A percentile compares a stretch with the other conserved stretches of the same genome.
Conservation (phyloP, 2,113 vertebrate species). For the Gadus chalcogrammus region DNA sequence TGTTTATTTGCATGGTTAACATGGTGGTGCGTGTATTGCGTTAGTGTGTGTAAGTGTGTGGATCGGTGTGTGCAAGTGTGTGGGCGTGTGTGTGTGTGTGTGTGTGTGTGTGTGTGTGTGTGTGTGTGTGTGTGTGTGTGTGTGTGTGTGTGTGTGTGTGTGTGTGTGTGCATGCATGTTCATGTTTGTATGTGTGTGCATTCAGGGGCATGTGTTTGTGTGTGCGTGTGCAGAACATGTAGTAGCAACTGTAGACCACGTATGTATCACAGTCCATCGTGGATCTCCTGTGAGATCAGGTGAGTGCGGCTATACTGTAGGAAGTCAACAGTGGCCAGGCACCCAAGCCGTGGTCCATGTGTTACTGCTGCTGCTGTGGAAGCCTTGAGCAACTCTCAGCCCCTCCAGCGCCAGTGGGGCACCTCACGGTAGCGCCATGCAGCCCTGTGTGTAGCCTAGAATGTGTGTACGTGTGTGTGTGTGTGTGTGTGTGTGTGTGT, state of each 20-base stretch:
- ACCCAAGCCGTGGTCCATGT: too few species aligned
- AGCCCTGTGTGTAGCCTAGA: background rate
- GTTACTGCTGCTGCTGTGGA: too few species aligned
- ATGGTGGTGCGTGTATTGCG: background rate
- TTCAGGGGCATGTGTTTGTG: too few species aligned
- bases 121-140: too few species aligned
- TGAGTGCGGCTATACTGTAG: background rate
- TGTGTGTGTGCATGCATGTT: conserved; percentile 1
- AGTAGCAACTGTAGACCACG: too few species aligned
- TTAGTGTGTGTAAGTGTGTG: too few species aligned
- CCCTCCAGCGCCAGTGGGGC: too few species aligned
- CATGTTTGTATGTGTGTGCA: background rate
- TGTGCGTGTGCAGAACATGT: too few species aligned
- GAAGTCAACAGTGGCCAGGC: background rate
- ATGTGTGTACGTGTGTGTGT: conserved; percentile 1
- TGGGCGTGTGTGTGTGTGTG: background rate
- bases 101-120: background rate
- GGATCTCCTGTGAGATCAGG: background rate
- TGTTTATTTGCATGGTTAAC: conserved; percentile 45
- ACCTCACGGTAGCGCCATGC: too few species aligned
- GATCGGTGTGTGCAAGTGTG: background rate
- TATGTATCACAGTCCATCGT: too few species aligned
- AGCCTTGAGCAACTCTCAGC: too few species aligned
- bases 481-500: conserved; percentile 6
- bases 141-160: background rate